These are phyloP conservation scores for Corapipo altera DNA, from an alignment of 2,113 vertebrate genomes.

Conservation along the genomic window DNA sequence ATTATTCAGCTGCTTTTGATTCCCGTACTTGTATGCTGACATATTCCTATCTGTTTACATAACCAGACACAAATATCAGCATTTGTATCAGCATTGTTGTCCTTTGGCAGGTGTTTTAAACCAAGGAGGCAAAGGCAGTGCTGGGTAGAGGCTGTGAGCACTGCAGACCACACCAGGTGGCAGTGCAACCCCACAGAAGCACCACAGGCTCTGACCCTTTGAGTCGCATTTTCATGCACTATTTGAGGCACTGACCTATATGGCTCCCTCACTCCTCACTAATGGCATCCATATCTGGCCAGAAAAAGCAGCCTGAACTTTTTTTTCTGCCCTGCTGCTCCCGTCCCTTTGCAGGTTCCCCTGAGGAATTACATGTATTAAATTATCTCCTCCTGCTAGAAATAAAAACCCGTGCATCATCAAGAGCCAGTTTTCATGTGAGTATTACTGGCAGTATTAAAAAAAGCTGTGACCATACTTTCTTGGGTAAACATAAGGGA, in stretches of 20 bases:
- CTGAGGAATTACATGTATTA: neutral
- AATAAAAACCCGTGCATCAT: neutral
- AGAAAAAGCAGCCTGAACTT: neutral
- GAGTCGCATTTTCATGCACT: neutral
- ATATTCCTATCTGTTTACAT: neutral
- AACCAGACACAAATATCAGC: neutral
- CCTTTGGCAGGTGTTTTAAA: neutral
- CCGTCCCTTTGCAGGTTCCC: neutral
- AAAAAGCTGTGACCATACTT: neutral
- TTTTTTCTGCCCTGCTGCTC: neutral
- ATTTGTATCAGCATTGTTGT: rapidly evolving
- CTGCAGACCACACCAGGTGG: neutral
- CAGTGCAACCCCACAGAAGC: neutral
- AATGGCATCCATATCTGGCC: neutral
- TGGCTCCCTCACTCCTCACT: neutral
- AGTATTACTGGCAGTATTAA: neutral
- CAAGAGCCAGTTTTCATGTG: neutral
- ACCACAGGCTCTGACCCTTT: rapidly evolving
- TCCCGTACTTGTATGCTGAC: neutral
- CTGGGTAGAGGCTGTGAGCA: neutral
- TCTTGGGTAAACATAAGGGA: neutral
- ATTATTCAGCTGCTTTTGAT: neutral
- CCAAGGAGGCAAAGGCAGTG: rapidly evolving
- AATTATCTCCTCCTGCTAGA: neutral
- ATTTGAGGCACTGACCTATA: neutral